Evolutionary conservation across 2,113 vertebrate genomes (phyloP).

Genomic region (Vulpes lagopus): DNA sequence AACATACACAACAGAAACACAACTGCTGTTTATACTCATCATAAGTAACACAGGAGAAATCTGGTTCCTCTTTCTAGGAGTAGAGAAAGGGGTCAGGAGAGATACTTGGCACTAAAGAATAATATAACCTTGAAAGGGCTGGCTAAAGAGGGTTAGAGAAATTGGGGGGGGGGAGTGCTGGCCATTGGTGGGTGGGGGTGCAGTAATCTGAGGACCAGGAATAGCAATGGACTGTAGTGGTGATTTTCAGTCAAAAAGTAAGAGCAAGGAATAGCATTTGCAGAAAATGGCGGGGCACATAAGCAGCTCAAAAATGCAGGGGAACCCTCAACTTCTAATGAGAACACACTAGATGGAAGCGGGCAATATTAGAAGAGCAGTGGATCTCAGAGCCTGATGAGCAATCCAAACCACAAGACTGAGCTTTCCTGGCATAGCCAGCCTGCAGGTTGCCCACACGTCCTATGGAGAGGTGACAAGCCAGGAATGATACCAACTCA

Average conservation of each 20-base stretch:
- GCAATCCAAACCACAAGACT: neutral
- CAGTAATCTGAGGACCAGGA: neutral
- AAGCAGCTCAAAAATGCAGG: constrained; percentile 29
- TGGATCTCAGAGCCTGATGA: neutral
- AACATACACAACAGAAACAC: constrained; percentile 75
- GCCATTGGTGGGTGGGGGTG: too few species aligned
- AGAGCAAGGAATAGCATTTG: neutral
- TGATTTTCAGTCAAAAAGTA: constrained; percentile 21
- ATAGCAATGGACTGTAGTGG: neutral
- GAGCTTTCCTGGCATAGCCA: neutral
- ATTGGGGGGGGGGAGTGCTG: too few species aligned
- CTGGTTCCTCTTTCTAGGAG: constrained; percentile 74
- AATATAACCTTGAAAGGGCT: constrained; percentile 74
- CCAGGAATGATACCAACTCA: neutral
- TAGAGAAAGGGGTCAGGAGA: constrained; percentile 66
- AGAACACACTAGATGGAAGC: neutral
- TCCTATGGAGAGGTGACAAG: neutral
- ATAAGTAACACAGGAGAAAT: constrained; percentile 69
- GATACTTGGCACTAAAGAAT: constrained; percentile 26
- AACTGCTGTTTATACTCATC: constrained; percentile 72
- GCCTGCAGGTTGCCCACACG: neutral
- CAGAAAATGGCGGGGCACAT: neutral
- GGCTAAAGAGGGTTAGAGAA: neutral
- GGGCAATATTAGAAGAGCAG: neutral
- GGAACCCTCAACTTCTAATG: neutral